These are phyloP conservation scores for Colostygia pectinataria DNA, from an alignment of 2,888 invertebrate species.

Conservation along the genomic window DNA sequence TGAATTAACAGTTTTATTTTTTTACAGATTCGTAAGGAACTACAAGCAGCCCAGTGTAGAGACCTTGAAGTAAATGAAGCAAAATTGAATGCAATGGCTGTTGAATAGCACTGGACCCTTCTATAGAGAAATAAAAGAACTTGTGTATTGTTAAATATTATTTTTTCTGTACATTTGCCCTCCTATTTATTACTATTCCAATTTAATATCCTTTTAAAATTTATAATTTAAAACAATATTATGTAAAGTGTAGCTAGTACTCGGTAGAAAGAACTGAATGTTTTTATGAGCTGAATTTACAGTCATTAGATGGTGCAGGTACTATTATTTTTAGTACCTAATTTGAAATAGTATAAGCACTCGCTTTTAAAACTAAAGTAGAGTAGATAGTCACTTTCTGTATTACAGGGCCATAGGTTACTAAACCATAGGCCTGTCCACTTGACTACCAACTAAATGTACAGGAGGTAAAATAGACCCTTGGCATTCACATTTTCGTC, in stretches of 20 bases:
- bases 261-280: too few relatives aligned
- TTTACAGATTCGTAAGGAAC: conserved; percentile 90
- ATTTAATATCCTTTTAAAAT: not conserved
- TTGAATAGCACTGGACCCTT: conserved; percentile 56
- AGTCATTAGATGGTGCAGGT: too few relatives aligned
- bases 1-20: not conserved
- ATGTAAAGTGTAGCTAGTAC: too few relatives aligned
- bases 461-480: conserved; percentile 81
- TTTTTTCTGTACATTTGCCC: conserved; percentile 4
- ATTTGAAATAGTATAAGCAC: not conserved
- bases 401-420: conserved; percentile 3
- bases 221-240: too few relatives aligned
- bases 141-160: conserved; percentile 16
- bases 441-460: conserved; percentile 85
- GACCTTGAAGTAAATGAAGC: conserved; percentile 84
- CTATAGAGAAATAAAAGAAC: conserved; percentile 19
- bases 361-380: not conserved
- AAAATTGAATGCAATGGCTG: conserved; percentile 54
- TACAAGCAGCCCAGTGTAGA: conserved; percentile 91
- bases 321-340: too few relatives aligned
- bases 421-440: conserved; percentile 76
- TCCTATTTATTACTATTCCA: not conserved
- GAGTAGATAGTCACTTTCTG: not conserved
- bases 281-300: too few relatives aligned
- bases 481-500: conserved; percentile 84